Percentiles rank a stretch among this genome's conserved stretches.
Evolutionary conservation across 2,113 vertebrate species (phyloP).

Genomic region (Grallaria varia): DNA sequence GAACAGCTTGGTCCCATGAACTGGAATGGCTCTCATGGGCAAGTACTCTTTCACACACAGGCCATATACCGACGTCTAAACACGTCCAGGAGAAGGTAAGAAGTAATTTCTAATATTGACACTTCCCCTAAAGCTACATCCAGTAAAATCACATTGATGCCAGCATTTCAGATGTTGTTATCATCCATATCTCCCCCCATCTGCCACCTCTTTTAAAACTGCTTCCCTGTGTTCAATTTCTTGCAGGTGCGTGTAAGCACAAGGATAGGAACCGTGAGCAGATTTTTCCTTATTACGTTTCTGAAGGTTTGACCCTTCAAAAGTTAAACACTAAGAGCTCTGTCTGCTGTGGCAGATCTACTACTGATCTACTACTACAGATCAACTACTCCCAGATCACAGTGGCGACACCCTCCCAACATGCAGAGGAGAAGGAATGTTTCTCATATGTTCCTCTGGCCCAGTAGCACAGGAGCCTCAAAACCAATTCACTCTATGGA

Average conservation of each 20-base stretch:
- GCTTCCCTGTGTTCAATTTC: not conserved
- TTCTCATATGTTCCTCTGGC: not conserved
- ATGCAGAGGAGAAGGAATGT: not conserved
- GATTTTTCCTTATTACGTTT: not conserved
- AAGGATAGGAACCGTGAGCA: not conserved
- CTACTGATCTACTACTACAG: not conserved
- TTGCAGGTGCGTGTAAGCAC: not conserved
- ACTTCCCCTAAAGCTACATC: not conserved
- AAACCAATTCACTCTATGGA: not conserved
- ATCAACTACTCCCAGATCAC: not conserved
- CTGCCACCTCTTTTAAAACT: not conserved
- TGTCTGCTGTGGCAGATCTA: not conserved
- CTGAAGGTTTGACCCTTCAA: not conserved
- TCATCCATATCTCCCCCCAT: not conserved
- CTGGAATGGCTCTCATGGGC: not conserved
- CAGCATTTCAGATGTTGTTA: not conserved
- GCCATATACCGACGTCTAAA: not conserved
- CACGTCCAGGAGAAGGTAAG: not conserved
- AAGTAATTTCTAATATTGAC: not conserved
- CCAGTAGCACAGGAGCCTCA: not conserved
- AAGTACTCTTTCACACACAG: not conserved
- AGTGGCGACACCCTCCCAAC: not conserved
- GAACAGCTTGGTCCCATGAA: not conserved
- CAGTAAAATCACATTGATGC: not conserved
- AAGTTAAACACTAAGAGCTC: not conserved